Conservation (phyloP, 2,888 invertebrate species). For the Synanthedon formicaeformis region DNA sequence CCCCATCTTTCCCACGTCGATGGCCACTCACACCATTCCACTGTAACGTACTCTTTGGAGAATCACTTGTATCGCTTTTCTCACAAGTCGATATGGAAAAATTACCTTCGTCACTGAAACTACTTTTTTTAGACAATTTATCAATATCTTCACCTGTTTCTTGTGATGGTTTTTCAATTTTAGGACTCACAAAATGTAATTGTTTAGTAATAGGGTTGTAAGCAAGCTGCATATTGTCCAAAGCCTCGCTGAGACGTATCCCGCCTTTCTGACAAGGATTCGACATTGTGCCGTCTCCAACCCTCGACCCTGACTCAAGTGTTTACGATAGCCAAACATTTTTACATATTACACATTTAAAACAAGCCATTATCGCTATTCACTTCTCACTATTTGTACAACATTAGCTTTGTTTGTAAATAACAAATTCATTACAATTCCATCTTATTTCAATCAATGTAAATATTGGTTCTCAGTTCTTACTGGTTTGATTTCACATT, state of each 20-base stretch:
- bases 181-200: conserved; percentile 72
- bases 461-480: neutral
- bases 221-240: conserved; percentile 79
- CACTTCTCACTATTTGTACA: conserved; percentile 3
- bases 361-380: conserved; percentile 25
- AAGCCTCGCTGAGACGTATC: conserved; percentile 75
- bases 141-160: conserved; percentile 49
- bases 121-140: conserved; percentile 61
- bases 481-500: neutral
- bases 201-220: conserved; percentile 82
- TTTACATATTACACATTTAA: conserved; percentile 18
- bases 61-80: conserved; percentile 65
- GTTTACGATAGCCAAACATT: conserved; percentile 35
- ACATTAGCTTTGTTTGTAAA: conserved; percentile 11
- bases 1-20: conserved; percentile 69
- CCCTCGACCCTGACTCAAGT: conserved; percentile 4
- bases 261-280: conserved; percentile 64
- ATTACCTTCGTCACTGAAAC: conserved; percentile 65
- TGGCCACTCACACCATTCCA: conserved; percentile 65
- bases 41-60: conserved; percentile 61
- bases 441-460: neutral
- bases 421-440: conserved; percentile 1
- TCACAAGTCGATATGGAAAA: conserved; percentile 64
- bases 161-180: conserved; percentile 35
- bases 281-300: conserved; percentile 38